Evolutionary conservation across 2,888 invertebrate species (phyloP).

Genomic region (Teleiodes luculella): DNA sequence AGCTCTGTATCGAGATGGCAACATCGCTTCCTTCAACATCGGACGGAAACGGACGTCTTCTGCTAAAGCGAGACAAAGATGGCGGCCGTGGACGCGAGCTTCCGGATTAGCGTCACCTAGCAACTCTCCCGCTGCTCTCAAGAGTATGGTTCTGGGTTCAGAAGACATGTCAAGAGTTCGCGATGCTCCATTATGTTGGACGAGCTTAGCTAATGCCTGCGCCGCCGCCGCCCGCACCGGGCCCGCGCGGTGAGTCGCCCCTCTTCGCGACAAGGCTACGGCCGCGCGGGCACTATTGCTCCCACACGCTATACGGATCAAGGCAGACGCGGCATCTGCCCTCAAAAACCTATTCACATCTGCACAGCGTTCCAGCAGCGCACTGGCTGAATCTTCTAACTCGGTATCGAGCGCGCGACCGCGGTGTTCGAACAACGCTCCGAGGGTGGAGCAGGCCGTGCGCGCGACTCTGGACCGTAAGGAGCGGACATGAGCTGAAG

Average conservation of each 20-base stretch:
- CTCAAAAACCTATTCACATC: conserved; percentile 96
- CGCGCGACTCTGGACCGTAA: conserved; percentile 95
- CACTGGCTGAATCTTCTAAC: conserved; percentile 89
- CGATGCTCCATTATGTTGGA: conserved; percentile 85
- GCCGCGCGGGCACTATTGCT: conserved; percentile 84
- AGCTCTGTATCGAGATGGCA: conserved; percentile 86
- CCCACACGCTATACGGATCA: conserved; percentile 89
- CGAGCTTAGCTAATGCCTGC: conserved; percentile 84
- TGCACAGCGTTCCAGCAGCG: conserved; percentile 91
- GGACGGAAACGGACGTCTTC: conserved; percentile 87
- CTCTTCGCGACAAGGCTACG: conserved; percentile 82
- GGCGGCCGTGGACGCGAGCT: conserved; percentile 88
- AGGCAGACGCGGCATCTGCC: conserved; percentile 90
- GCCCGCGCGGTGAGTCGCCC: conserved; percentile 90
- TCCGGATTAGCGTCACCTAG: conserved; percentile 92
- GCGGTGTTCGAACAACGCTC: conserved; percentile 86
- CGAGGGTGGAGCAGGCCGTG: conserved; percentile 89
- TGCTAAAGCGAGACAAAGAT: conserved; percentile 85
- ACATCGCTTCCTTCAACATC: conserved; percentile 88
- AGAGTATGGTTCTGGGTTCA: conserved; percentile 88
- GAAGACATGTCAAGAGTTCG: conserved; percentile 84
- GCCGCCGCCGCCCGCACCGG: conserved; percentile 91
- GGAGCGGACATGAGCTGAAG: conserved; percentile 90
- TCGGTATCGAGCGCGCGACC: conserved; percentile 82
- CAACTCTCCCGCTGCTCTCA: conserved; percentile 89